Percentiles rank a stretch among this genome's conserved stretches.
Conservation (phyloP, 2,113 vertebrate genomes). For the Oreotragus oreotragus region DNA sequence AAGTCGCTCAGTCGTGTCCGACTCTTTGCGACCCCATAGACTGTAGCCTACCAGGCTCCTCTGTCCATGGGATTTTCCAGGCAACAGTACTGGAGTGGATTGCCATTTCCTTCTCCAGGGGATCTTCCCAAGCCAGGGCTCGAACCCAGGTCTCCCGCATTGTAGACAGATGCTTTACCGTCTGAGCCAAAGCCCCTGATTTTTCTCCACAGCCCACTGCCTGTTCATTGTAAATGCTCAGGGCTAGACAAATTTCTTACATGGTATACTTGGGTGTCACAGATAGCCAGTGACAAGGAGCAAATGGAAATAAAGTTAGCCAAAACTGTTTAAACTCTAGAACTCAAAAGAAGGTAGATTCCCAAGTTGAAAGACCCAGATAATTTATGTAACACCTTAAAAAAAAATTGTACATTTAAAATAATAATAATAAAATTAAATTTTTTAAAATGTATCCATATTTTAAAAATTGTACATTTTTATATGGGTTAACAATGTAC, state of each 20-base stretch:
- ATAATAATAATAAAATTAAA: too few relatives aligned
- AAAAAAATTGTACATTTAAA: too few relatives aligned
- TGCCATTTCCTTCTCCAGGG: too few relatives aligned
- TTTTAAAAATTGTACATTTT: not conserved
- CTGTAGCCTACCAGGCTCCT: too few relatives aligned
- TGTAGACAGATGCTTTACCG: too few relatives aligned
- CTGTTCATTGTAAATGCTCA: not conserved
- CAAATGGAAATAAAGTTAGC: not conserved
- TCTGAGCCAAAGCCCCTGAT: not conserved
- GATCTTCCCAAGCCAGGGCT: too few relatives aligned
- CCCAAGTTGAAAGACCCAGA: not conserved
- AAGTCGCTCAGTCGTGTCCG: too few relatives aligned
- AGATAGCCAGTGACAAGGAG: not conserved
- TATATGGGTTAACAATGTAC: not conserved
- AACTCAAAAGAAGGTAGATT: not conserved
- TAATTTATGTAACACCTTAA: not conserved
- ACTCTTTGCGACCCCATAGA: too few relatives aligned
- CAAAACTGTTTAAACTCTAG: not conserved
- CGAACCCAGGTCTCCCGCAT: too few relatives aligned
- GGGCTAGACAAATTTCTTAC: not conserved
- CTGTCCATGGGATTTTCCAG: too few relatives aligned
- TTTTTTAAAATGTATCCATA: too few relatives aligned
- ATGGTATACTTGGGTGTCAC: not conserved
- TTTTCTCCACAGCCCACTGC: not conserved
- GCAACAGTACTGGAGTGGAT: too few relatives aligned